Evolutionary conservation across 2,888 invertebrate species (phyloP), one percentile per base, ranked within the genome.

Genomic region (Ectemnius continuus): DNA sequence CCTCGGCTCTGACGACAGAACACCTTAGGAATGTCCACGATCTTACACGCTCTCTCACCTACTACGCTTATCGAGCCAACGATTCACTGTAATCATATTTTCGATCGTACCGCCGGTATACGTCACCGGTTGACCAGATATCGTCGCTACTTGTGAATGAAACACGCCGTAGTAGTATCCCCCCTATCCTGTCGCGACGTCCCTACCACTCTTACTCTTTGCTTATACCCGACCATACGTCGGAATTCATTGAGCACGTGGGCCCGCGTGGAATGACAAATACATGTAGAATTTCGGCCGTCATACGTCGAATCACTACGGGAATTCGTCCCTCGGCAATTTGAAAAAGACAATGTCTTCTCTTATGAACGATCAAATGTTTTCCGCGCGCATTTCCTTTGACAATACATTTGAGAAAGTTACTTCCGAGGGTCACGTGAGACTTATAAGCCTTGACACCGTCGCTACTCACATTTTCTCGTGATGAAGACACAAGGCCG

Each of bases 401-500:
- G n/a, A 14, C 8, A 52, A 16, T 52, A 16, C 14, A 16, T 52
- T 52, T 16, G 14, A 52, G 52, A 52, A 52, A 52, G 52, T 4
- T 11, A 16, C n/a, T 52, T 52, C 4, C 2, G 36, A 36, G 36
- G 8, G 36, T 6, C 11, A 11, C 36, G 36, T 1, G 36, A 36
- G 8, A 4, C 6, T 11, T 36, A 36, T 1, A 36, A 6, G 36
- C n/a, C n/a, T 28, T 16, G 11, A 1, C 45, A n/a, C 23, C 23
- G n/a, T 6, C 14, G 23, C 8, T 85, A 94, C 96, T 95, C 91
- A 96, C 96, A 95, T 92, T 87, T 95, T 94, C 79, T 95, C 95
- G 85, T 95, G 94, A 81, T 95, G 94, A 80, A 96, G 94, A 89
- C 96, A 96, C 13, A 96, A 91, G 0, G 95, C 94, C 2, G 95